These are phyloP conservation scores for Caranx melampygus DNA, from an alignment of 2,113 vertebrate species.

Conservation along the genomic window DNA sequence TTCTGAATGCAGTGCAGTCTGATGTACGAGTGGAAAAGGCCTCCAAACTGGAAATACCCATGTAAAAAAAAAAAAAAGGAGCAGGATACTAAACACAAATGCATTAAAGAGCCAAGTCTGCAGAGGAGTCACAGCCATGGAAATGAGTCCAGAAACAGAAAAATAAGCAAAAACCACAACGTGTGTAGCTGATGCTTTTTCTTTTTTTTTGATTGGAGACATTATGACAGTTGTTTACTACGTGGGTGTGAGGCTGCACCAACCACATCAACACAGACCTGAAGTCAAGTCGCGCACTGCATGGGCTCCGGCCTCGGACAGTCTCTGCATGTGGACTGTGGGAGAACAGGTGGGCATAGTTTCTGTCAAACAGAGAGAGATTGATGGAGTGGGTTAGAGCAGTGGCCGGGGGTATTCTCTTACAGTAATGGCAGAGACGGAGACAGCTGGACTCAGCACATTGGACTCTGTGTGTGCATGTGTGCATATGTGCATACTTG, in stretches of 20 bases:
- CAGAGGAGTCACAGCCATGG: neutral
- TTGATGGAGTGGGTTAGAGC: slow-evolving; percentile 79
- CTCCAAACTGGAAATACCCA: neutral
- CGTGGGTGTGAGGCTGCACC: slow-evolving; percentile 1
- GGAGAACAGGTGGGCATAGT: slow-evolving; percentile 85
- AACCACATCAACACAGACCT: slow-evolving; percentile 48
- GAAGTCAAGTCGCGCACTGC: slow-evolving; percentile 27
- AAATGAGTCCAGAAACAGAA: neutral
- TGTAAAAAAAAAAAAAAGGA: neutral
- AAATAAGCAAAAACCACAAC: neutral
- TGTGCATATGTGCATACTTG: slow-evolving; percentile 60
- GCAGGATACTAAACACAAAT: neutral
- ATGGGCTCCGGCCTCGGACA: slow-evolving; percentile 33
- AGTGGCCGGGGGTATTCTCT: slow-evolving; percentile 71
- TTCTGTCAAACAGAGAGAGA: slow-evolving; percentile 81
- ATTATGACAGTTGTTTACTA: neutral
- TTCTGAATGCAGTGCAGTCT: neutral
- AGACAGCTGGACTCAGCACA: slow-evolving; percentile 75
- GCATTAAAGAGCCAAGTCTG: neutral
- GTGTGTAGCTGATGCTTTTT: slow-evolving; percentile 10
- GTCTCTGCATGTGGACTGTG: slow-evolving; percentile 65
- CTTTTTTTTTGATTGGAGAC: slow-evolving; percentile 13
- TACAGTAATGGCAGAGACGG: slow-evolving; percentile 72
- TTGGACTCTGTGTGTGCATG: slow-evolving; percentile 60
- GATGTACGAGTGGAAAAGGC: neutral